Evolutionary conservation across 2,797 vertebrate species (phyloP), one percentile per base, ranked within the genome.

Genomic region (Gephyroberyx darwinii): DNA sequence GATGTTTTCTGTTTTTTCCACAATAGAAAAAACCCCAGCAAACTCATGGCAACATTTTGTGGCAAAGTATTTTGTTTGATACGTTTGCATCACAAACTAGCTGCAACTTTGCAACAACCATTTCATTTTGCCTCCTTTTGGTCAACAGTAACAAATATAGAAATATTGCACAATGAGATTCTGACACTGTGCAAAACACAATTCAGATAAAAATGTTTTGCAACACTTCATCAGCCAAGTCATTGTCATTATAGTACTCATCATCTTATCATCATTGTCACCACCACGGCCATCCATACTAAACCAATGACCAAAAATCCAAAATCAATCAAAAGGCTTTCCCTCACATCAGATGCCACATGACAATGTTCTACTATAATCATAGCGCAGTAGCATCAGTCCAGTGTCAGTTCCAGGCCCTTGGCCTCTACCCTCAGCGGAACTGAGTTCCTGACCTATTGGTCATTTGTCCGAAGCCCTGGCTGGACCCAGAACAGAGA

Each of bases 371-470:
- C 35, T 50, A 35, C 45, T 20, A 59, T 22, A 17, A 65, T 37
- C 26, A 57, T 50, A 69, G 68, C 65, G 65, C 55, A 77, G 81
- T 74, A 82, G 77, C 76, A 78, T 81, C 74, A 69, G 74, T 77
- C 68, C 63, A 74, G 81, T 84, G 87, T 92, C 87, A 87, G 72
- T 61, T 47, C 52, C 9, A 37, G 82, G 76, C 61, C 22, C 73
- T 83, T 85, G 85, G 80, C 86, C 88, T 90, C 85, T 71, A 79
- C 81, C 85, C 85, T 79, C 69, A 82, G 71, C 89, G 89, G 93
- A 92, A 91, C 89, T 91, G 82, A 87, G 80, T 77, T 79, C 81
- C 85, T 93, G 92, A 93, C 93, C 92, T 84, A 71, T 74, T 37
- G 85, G 88, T 84, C 84, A 86, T 93, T 92, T 92, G 90, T 93